These are phyloP conservation scores for Chondrosia reniformis DNA, from an alignment of 37 sponge, comb jelly and placozoan genomes.

Conservation along the genomic window DNA sequence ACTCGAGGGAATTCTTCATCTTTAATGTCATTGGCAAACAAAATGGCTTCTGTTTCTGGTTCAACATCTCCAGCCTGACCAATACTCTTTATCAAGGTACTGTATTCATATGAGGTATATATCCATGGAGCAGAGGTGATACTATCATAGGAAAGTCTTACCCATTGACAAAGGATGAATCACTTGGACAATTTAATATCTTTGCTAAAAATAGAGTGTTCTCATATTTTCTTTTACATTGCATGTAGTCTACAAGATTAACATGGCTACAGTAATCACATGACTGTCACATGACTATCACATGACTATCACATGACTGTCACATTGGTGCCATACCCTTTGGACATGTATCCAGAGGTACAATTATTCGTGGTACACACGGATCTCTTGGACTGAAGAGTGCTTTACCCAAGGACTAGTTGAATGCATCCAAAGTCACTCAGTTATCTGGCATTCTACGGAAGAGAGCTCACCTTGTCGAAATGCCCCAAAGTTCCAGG, in stretches of 20 bases:
- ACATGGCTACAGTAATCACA: not conserved
- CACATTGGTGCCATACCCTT: slow-evolving; percentile 38
- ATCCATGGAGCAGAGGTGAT: too few species aligned
- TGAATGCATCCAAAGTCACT: not conserved
- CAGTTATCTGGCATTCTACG: not conserved
- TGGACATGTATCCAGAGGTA: slow-evolving; percentile 81
- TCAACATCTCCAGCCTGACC: slow-evolving; percentile 83
- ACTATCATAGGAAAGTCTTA: slow-evolving; percentile 14
- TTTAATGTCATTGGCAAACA: slow-evolving; percentile 74
- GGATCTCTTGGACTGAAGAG: slow-evolving; percentile 63
- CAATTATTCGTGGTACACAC: slow-evolving; percentile 68
- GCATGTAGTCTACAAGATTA: slow-evolving; percentile 30
- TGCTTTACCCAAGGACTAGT: not conserved
- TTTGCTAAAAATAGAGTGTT: slow-evolving; percentile 57
- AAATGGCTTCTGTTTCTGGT: slow-evolving; percentile 80
- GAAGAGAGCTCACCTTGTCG: slow-evolving; percentile 57
- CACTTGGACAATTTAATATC: slow-evolving; percentile 38
- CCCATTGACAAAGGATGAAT: slow-evolving; percentile 74
- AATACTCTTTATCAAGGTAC: too few species aligned
- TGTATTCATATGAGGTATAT: too few species aligned
- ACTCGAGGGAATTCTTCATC: slow-evolving; percentile 48
- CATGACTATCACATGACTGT: slow-evolving; percentile 7
- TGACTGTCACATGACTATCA: slow-evolving; percentile 18
- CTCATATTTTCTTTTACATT: slow-evolving; percentile 49
- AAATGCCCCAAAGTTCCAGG: slow-evolving; percentile 55